Base-by-base conservation (phyloP, 2,113 vertebrate genomes). In the Cebidichthys violaceus region DNA sequence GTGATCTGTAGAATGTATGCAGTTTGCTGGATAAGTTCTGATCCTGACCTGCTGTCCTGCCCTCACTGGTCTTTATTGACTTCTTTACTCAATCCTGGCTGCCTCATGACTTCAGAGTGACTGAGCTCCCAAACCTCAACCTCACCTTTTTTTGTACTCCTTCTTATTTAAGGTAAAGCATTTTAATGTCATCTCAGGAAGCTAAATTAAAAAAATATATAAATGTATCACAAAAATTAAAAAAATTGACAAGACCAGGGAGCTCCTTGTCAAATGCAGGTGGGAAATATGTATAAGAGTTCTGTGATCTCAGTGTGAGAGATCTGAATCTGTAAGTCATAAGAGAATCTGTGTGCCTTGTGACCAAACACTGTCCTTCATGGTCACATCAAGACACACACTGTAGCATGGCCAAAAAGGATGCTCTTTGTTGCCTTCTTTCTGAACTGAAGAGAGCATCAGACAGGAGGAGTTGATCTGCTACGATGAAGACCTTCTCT, bases 31-130 rank as follows among this genome's bases (percentile, higher is more conserved):
- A 57, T 70, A 33, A 24, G 67, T 50, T 70, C 45, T 37, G 70
- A 79, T 70, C 50, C 22, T 55, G 81, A 69, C 47, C 45, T 29
- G 39, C 24, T 2, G 4, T 10, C 27, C 68, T 35, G 73, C 33
- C 50, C 69, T 74, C 55, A 39, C 54, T 65, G 68, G n/a, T 67
- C 33, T 78, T 52, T 70, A 79, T 75, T 82, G 79, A 74, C 61
- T 70, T 85, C 45, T 37, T 64, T 13, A 67, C 66, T 85, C 78
- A 68, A 55, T 75, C 62, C 3, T n/a, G 37, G 41, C 27, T 41
- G n/a, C 18, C 60, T 79, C 55, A 15, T 57, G 47, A 75, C 59
- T 9, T 64, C 39, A 39, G 17, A 15, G 13, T 75, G 22, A 64
- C 70, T 64, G 35, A 75, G 29, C 57, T 65, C 14, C 17, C 18